A percentile compares a stretch with the other conserved stretches of the same genome.
These are phyloP conservation scores for Bacillus rossius DNA, from an alignment of 1,140 invertebrate species.

Conservation along the genomic window DNA sequence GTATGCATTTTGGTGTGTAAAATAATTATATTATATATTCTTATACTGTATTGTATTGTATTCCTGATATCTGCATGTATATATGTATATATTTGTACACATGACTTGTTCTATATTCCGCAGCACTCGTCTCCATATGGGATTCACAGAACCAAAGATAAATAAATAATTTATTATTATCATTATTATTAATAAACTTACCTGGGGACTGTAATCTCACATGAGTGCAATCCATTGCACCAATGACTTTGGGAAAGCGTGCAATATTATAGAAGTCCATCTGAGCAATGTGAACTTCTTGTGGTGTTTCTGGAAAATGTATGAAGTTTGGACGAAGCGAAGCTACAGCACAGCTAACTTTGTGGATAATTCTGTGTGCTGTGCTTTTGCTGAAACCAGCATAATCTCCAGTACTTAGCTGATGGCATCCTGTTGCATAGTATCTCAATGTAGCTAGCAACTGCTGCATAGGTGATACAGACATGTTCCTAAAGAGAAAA, in stretches of 20 bases:
- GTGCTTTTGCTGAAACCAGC: slow-evolving; percentile 5
- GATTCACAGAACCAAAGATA: no score
- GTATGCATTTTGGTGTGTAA: no score
- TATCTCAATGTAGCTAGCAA: slow-evolving; percentile 18
- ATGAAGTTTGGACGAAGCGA: slow-evolving; percentile 8
- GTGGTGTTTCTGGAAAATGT: slow-evolving; percentile 9
- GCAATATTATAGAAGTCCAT: slow-evolving; percentile 2
- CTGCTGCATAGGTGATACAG: slow-evolving; percentile 11
- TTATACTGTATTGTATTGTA: no score
- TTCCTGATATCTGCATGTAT: no score
- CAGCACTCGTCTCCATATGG: no score
- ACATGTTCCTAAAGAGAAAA: slow-evolving; percentile 10
- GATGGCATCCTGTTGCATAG: slow-evolving; percentile 19
- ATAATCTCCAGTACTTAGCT: slow-evolving; percentile 16
- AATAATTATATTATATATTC: no score
- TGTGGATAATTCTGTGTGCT: slow-evolving; percentile 13
- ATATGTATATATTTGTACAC: no score
- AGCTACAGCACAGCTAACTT: slow-evolving; percentile 16
- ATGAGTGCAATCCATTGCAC: slow-evolving; percentile 16
- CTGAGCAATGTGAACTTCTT: slow-evolving; percentile 11
- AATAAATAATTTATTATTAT: no score
- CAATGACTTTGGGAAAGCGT: slow-evolving; percentile 13
- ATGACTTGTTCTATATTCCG: no score
- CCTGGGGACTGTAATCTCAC: slow-evolving; percentile 11
- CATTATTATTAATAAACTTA: no score